Evolutionary conservation across 2,797 vertebrate genomes (phyloP), one percentile per base, ranked within the genome.

Genomic region (Crax fasciolata): DNA sequence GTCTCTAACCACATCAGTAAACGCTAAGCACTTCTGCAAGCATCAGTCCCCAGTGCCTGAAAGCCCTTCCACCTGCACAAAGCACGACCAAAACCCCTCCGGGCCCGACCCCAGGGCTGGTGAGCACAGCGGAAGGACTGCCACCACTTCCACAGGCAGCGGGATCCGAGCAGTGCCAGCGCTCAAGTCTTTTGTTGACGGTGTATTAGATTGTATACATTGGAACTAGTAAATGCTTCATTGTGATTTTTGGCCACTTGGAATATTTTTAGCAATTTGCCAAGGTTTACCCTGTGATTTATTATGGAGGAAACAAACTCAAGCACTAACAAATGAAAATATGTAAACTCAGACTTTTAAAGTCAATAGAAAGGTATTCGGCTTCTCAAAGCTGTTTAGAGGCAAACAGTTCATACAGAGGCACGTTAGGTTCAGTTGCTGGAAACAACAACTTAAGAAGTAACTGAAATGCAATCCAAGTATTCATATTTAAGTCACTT

Each of bases 321-420:
- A 95, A 97, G 95, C 92, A 96, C 96, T 96, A 97, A 95, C 94
- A 91, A 96, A 92, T 93, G 95, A 94, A 97, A 96, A 95, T 96
- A 97, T 92, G 95, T 96, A 96, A 97, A 94, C 87, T 83, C 94
- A 77, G 87, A 51, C 79, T 96, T 86, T 86, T 95, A 85, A 85
- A 87, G 94, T 89, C 92, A 96, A 96, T 93, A 95, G 91, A 81
- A 96, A 96, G 93, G 95, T 96, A 96, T 96, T 95, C 83, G 24
- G 59, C 55, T 82, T 32, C 90, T 91, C 62, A 43, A 80, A 51
- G 5, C 67, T 86, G 84, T 61, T 89, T 14, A 8, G 54, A 91
- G 83, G 65, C 87, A 46, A 3, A 70, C 67, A 62, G 62, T 10
- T 90, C 2, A 11, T 79, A 32, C 55, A 20, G 55, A 57, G 55